Evolutionary conservation across 2,113 vertebrate genomes (phyloP).

Genomic region (Raja brachyura): DNA sequence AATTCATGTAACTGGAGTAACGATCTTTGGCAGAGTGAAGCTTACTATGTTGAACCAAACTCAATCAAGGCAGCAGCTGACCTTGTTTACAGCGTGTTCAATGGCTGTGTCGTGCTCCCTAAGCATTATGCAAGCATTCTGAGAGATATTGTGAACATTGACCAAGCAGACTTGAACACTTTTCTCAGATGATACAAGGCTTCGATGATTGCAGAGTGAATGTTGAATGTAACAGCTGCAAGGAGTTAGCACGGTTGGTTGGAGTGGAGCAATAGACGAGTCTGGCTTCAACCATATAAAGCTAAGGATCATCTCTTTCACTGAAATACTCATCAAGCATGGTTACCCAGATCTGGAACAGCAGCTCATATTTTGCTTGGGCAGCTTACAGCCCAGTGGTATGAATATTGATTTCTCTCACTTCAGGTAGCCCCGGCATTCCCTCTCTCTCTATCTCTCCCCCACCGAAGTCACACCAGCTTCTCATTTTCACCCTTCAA

Average conservation of each 20-base stretch:
- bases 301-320: not conserved
- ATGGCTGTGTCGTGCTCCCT: not conserved
- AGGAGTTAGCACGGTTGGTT: not conserved
- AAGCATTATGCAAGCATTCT: not conserved
- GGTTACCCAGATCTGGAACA: not conserved
- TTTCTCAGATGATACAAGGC: not conserved
- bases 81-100: not conserved
- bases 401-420: too few species aligned
- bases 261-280: not conserved
- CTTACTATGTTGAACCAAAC: not conserved
- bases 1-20: not conserved
- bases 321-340: not conserved
- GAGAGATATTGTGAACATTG: not conserved
- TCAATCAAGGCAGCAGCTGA: not conserved
- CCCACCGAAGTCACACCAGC: too few species aligned
- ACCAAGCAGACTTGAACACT: not conserved
- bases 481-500: too few species aligned
- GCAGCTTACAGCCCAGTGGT: too few species aligned
- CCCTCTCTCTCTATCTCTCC: too few species aligned
- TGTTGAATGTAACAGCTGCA: not conserved
- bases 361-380: too few species aligned
- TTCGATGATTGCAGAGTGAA: not conserved
- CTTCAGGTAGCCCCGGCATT: too few species aligned
- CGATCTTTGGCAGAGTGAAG: not conserved
- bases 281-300: not conserved